phyloP scores from a whole-genome alignment of 2,113 vertebrate genomes.

The Prionailurus viverrinus region DNA sequence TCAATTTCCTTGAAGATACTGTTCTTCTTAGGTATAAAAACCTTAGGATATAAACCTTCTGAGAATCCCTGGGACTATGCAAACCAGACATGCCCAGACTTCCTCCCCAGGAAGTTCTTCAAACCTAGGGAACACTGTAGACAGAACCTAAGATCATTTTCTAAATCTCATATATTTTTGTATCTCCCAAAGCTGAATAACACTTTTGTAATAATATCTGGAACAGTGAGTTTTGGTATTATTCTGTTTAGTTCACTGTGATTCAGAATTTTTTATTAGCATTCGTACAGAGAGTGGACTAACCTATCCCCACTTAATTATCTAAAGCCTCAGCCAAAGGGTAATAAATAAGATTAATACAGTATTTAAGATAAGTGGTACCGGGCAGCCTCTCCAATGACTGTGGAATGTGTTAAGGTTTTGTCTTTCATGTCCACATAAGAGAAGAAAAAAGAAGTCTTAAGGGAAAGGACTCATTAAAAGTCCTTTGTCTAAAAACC shows the following conservation, averaged over 20 bases:
- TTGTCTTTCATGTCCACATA: constrained; percentile 65
- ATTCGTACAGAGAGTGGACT: constrained; percentile 31
- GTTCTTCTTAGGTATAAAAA: constrained; percentile 90
- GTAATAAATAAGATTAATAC: constrained; percentile 74
- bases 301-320: constrained; percentile 32
- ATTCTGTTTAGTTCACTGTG: constrained; percentile 28
- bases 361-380: constrained; percentile 64
- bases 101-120: neutral
- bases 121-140: neutral
- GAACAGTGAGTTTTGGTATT: neutral
- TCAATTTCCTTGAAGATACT: constrained; percentile 95
- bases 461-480: constrained; percentile 70
- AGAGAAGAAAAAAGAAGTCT: constrained; percentile 54
- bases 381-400: constrained; percentile 47
- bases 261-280: constrained; percentile 59
- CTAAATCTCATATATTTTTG: neutral
- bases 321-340: constrained; percentile 1
- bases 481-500: constrained; percentile 60
- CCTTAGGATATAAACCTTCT: neutral
- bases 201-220: neutral
- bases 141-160: neutral
- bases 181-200: neutral
- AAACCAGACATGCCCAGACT: neutral
- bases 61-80: neutral
- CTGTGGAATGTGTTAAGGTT: neutral